Evolutionary conservation across 2,888 invertebrate genomes (phyloP).

Genomic region (Campoplex capitator): DNA sequence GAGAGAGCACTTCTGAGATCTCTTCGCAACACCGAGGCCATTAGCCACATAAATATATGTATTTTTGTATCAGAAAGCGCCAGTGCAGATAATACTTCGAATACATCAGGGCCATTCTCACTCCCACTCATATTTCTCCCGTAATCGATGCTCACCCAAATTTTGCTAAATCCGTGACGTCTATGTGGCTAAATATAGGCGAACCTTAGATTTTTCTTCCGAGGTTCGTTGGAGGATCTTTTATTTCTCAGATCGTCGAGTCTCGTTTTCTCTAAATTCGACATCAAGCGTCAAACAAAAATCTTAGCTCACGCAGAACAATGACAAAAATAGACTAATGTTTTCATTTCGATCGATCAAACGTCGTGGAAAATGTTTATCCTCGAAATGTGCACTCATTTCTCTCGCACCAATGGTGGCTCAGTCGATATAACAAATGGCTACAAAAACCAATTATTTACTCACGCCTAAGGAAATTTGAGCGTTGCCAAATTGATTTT

Average conservation of each 20-base stretch:
- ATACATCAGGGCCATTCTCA: background rate
- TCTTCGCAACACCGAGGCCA: background rate
- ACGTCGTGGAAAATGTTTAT: too few species aligned
- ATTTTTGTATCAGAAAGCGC: background rate
- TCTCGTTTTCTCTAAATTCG: background rate
- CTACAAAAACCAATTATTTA: too few species aligned
- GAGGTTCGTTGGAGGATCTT: background rate
- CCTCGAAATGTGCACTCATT: too few species aligned
- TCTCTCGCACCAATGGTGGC: too few species aligned
- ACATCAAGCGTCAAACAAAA: too few species aligned
- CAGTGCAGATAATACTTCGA: background rate
- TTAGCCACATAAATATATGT: background rate
- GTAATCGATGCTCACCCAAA: background rate
- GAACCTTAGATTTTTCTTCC: background rate
- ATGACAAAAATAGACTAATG: too few species aligned
- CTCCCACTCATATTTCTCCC: constrained; percentile 9
- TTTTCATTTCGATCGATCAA: too few species aligned
- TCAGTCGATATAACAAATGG: too few species aligned
- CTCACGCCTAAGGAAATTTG: too few species aligned
- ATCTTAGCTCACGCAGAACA: too few species aligned
- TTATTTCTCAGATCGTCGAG: background rate
- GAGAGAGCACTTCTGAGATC: background rate
- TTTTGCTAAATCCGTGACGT: background rate
- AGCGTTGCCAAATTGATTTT: too few species aligned
- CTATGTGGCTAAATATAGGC: constrained; percentile 22